Evolutionary conservation across 1,140 invertebrate genomes (phyloP), one percentile per base, ranked within the genome.

Genomic region (Tachypleus tridentatus): DNA sequence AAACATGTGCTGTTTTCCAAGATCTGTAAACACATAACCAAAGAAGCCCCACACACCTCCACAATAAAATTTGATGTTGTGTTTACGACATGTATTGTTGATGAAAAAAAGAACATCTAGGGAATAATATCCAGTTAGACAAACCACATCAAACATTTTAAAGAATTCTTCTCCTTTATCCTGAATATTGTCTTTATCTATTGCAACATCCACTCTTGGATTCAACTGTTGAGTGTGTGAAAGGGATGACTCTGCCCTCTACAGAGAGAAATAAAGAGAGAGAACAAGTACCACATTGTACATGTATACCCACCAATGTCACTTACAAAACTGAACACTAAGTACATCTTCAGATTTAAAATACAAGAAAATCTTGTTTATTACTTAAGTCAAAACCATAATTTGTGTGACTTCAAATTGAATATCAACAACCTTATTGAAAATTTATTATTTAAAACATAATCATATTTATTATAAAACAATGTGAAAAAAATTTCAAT

Each of bases 11-110:
- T 96, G 91, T 51, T 84, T 82, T 54, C 87, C 84, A 10, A 97
- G 82, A 81, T 98, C 94, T 51, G 87, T 82, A 78, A 97, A 96
- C 71, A 86, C 86, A 77, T 87, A 97, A 3, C 95, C 94, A 81
- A 91, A 90, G 75, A 86, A 88, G 60, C 97, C 97, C 86, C 88
- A 97, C 11, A 96, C 89, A 79, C 94, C 91, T 0, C 89, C 89
- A 72, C 86, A 86, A 72, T 92, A 89, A 72, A 97, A 94, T 72
- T 90, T 88, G 3, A 94, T 84, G 47, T 85, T 85, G 53, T 85
- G 51, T 47, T 87, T 81, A 29, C 87, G 83, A 73, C 94, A 97
- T 59, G 87, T 83, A 8, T 82, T 79, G 76, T 97, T 88, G 3
- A 98, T 82, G 69, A 84, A 82, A 49, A 87, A 77, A 11, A 93